Base-by-base conservation (phyloP, 2,113 vertebrate genomes). In the Archocentrus centrarchus region DNA sequence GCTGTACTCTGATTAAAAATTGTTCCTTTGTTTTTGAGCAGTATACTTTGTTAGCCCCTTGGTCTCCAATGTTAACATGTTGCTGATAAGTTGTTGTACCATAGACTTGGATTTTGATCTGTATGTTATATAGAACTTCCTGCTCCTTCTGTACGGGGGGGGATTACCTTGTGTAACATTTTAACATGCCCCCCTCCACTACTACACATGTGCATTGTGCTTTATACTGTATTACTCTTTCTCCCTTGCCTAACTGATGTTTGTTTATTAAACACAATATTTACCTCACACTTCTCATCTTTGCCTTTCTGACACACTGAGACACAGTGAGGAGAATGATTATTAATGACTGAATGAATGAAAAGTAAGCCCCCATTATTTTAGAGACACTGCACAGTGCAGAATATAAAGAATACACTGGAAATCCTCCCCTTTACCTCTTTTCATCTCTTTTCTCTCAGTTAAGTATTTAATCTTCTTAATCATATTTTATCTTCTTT, bases 261-360 rank as follows among this genome's bases (percentile, higher is more conserved):
- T 97, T 98, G 96, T 97, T 97, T 97, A 98, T 98, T 98, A 98
- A 98, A 98, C 96, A 97, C 95, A 93, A 96, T 98, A 97, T 97
- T 97, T 98, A 97, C 97, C 97, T 98, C 97, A 97, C 77, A 87
- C 27, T 85, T 60, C 84, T 91, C 61, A 92, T 59, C 18, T 92
- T 86, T 89, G 86, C 57, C 78, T 86, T 86, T 88, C 85, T 91
- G 61, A 91, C 27, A 73, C 32, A 14, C 32, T 68, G 15, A 27
- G 0, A 59, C 2, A 44, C 53, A 63, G 4, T 6, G 4, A 59
- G 18, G 35, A 63, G 1, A 63, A 9, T 13, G 7, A 64, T 59
- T 14, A n/a, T 75, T 63, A 77, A 60, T 64, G 10, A 66, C 73
- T 60, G 47, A 11, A 15, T 70, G 37, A 30, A 30, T 61, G 18